Evolutionary conservation across 2,888 invertebrate genomes (phyloP).

Genomic region (Chaitophorus viminalis): DNA sequence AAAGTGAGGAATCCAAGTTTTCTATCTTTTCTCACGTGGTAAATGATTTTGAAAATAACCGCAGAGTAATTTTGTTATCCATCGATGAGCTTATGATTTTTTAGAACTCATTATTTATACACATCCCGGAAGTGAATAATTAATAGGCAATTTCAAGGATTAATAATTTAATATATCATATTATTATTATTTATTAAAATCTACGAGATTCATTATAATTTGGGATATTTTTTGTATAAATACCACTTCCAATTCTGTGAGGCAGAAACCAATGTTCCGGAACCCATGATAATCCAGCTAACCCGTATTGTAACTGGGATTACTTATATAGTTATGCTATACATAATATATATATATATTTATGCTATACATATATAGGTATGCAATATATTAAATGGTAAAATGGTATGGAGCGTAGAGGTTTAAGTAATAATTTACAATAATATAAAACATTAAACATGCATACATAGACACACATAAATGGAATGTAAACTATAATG

Average conservation of each 20-base stretch:
- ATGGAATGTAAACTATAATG: not conserved
- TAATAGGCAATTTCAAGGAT: not conserved
- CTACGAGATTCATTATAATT: not conserved
- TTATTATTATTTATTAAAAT: too few relatives aligned
- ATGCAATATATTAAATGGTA: not conserved
- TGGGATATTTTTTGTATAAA: not conserved
- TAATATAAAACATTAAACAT: not conserved
- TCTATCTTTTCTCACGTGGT: not conserved
- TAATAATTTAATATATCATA: not conserved
- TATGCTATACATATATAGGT: not conserved
- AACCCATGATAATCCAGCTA: not conserved
- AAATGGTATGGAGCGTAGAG: not conserved
- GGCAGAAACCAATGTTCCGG: not conserved
- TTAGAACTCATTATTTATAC: not conserved
- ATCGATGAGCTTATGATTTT: not conserved
- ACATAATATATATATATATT: not conserved
- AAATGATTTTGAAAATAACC: not conserved
- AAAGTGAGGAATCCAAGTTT: not conserved
- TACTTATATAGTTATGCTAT: not conserved
- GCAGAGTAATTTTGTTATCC: not conserved
- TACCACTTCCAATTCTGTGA: not conserved
- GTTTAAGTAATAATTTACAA: slow-evolving; percentile 4
- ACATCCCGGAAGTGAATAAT: not conserved
- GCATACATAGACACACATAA: not conserved
- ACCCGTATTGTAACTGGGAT: not conserved